phyloP scores from a whole-genome alignment of 2,113 vertebrate species.

The Hippocampus barbouri region DNA sequence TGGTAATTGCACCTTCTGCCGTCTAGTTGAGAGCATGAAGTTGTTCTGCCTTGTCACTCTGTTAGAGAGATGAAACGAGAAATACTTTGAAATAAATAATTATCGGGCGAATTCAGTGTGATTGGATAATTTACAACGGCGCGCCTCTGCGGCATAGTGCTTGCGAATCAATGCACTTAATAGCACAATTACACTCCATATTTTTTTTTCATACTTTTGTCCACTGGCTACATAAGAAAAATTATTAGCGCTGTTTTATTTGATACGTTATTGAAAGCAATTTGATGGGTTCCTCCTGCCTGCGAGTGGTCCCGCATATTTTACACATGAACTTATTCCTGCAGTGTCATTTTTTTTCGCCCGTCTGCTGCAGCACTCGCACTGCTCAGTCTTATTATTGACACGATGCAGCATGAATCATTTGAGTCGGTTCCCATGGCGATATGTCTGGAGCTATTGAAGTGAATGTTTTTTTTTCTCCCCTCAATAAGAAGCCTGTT shows the following conservation, averaged over 20 bases:
- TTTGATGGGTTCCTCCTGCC: background rate
- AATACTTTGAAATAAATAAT: no score
- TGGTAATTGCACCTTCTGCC: background rate
- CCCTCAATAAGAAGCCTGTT: background rate
- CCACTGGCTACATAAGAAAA: background rate
- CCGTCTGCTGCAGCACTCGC: slow-evolving; percentile 8
- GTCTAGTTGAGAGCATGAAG: background rate
- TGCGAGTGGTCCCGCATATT: background rate
- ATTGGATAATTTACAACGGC: no score
- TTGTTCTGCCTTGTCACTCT: no score
- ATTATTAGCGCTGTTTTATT: background rate
- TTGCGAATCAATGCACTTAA: background rate
- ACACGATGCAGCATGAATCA: background rate
- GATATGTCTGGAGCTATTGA: background rate
- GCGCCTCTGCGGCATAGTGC: background rate
- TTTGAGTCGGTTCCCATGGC: background rate
- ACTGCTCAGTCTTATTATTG: background rate
- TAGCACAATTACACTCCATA: background rate
- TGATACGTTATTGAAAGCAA: background rate
- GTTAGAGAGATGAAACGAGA: no score
- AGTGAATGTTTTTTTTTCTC: background rate
- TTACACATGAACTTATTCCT: slow-evolving; percentile 14
- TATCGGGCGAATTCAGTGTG: no score
- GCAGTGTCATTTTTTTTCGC: background rate
- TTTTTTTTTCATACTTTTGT: background rate